Evolutionary conservation across 2,797 vertebrate genomes (phyloP).

Genomic region (Streptopelia turtur): DNA sequence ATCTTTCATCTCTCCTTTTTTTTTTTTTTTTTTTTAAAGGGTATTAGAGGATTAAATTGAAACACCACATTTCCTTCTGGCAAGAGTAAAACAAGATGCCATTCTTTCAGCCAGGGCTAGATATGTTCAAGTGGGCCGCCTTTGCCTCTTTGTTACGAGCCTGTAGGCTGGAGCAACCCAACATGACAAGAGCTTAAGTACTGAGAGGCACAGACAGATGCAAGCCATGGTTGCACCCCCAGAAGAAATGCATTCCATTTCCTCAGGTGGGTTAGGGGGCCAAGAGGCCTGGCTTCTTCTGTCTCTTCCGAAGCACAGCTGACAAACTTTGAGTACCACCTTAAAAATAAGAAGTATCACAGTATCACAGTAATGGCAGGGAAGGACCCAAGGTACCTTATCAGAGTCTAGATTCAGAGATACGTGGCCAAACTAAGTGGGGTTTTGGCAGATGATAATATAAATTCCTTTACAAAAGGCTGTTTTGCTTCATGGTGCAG

Average conservation of each 20-base stretch:
- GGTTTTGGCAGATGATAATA: neutral
- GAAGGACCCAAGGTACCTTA: neutral
- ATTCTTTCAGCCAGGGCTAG: neutral
- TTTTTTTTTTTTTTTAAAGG: neutral
- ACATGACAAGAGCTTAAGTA: neutral
- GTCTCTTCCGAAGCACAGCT: neutral
- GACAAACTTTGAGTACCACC: neutral
- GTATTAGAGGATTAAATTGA: neutral
- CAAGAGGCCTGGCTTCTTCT: neutral
- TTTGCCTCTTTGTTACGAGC: neutral
- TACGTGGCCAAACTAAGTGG: neutral
- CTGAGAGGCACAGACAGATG: rapidly evolving
- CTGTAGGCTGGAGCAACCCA: neutral
- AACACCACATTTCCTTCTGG: neutral
- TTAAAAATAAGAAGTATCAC: neutral
- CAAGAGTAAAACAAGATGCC: neutral
- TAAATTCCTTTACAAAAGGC: neutral
- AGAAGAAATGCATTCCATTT: rapidly evolving
- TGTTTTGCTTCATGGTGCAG: neutral
- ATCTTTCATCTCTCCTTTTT: neutral
- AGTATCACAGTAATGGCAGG: neutral
- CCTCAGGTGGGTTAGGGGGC: neutral
- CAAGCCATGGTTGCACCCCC: neutral
- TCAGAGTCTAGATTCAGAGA: neutral
- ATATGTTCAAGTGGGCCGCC: neutral